Conservation (phyloP, 2,888 invertebrate genomes). For the Agrotis ipsilon region DNA sequence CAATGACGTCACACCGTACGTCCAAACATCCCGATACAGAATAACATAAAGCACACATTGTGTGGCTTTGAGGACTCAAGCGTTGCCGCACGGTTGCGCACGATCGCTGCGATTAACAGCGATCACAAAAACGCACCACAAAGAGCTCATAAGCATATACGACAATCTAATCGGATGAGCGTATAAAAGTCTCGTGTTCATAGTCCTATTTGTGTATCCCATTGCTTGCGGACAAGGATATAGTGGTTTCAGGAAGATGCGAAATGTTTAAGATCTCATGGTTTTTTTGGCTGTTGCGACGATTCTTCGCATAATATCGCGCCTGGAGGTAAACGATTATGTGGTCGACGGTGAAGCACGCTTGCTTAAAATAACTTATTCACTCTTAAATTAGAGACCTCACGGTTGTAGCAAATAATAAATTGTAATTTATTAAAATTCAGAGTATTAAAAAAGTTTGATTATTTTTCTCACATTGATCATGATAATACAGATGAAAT, state of each 20-base stretch:
- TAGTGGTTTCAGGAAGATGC: constrained; percentile 21
- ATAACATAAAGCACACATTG: constrained; percentile 69
- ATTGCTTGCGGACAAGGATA: constrained; percentile 63
- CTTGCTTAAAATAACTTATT: too few relatives aligned
- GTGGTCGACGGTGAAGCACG: too few relatives aligned
- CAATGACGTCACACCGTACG: constrained; percentile 38
- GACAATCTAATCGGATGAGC: constrained; percentile 87
- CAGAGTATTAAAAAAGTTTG: too few relatives aligned
- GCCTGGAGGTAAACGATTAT: too few relatives aligned
- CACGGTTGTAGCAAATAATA: too few relatives aligned
- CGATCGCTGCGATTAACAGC: constrained; percentile 82
- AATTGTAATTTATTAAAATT: too few relatives aligned
- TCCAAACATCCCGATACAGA: constrained; percentile 64
- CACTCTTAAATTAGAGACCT: too few relatives aligned
- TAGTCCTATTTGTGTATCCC: constrained; percentile 70
- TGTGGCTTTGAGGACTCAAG: constrained; percentile 74
- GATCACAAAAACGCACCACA: constrained; percentile 81
- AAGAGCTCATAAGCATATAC: constrained; percentile 87
- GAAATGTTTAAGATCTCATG: neutral
- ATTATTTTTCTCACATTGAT: too few relatives aligned
- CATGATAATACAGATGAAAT: too few relatives aligned
- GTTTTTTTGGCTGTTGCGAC: too few relatives aligned
- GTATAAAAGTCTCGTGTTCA: constrained; percentile 83
- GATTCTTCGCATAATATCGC: too few relatives aligned
- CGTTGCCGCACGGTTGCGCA: constrained; percentile 77